These are phyloP conservation scores for Otis tarda DNA, from an alignment of 2,113 vertebrate genomes.

Conservation along the genomic window DNA sequence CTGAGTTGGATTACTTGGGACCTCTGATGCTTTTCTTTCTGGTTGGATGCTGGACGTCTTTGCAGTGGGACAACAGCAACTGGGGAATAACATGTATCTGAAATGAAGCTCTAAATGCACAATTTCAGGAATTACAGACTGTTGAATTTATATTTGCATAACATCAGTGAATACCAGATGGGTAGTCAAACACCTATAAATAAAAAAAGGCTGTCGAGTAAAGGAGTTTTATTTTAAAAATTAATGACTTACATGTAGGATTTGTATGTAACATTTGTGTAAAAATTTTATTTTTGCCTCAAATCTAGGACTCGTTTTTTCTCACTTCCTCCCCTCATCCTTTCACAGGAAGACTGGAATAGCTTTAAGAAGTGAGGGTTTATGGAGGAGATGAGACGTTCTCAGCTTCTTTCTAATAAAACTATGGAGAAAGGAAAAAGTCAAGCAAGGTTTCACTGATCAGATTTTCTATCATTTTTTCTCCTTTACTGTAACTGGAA, in stretches of 20 bases:
- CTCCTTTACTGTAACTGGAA: background rate
- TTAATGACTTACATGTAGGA: background rate
- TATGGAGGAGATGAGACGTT: slow-evolving; percentile 26
- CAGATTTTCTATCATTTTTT: slow-evolving; percentile 2
- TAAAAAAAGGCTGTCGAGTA: background rate
- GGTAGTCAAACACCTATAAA: background rate
- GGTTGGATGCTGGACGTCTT: background rate
- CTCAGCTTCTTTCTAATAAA: slow-evolving; percentile 28
- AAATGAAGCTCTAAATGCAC: background rate
- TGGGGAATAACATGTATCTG: background rate
- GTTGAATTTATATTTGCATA: background rate
- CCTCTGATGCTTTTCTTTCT: background rate
- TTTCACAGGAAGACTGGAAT: slow-evolving; percentile 9
- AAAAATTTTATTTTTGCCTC: slow-evolving; percentile 27
- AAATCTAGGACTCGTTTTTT: slow-evolving; percentile 39
- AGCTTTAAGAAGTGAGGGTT: background rate
- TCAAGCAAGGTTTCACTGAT: slow-evolving; percentile 10
- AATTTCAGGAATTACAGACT: background rate
- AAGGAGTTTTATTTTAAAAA: background rate
- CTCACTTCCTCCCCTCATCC: slow-evolving; percentile 31
- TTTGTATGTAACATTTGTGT: slow-evolving; percentile 37
- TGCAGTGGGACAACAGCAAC: background rate
- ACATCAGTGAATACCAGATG: background rate
- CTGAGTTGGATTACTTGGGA: background rate
- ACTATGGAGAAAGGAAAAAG: slow-evolving; percentile 18